A percentile compares a stretch with the other conserved stretches of the same genome.
Evolutionary conservation across 2,797 vertebrate genomes (phyloP).

Genomic region (Anguilla anguilla): DNA sequence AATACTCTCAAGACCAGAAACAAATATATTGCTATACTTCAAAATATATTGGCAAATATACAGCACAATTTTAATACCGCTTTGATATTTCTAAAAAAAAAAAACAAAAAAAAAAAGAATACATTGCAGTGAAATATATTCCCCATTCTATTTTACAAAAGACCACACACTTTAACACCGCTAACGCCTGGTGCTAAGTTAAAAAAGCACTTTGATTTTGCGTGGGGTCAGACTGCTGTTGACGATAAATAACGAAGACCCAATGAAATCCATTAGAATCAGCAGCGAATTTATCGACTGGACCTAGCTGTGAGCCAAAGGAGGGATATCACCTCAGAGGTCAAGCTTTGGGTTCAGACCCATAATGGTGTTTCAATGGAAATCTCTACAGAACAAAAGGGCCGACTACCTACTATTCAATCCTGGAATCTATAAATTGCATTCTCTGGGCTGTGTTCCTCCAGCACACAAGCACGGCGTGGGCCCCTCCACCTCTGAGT

Average conservation of each 20-base stretch:
- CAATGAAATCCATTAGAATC: background rate
- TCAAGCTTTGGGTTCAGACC: constrained; percentile 3
- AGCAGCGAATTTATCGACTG: background rate
- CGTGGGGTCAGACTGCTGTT: background rate
- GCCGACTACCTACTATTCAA: background rate
- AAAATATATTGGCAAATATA: too few species aligned
- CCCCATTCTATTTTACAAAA: too few species aligned
- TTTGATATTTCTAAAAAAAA: too few species aligned
- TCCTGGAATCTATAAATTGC: too few species aligned
- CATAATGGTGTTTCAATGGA: background rate
- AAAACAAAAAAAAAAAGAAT: too few species aligned
- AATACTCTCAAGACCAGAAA: too few species aligned
- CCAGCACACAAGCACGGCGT: background rate
- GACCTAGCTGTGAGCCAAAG: background rate
- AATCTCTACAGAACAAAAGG: background rate
- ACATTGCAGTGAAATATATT: too few species aligned
- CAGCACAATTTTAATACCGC: too few species aligned
- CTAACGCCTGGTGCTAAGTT: background rate
- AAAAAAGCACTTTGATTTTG: constrained; percentile 4
- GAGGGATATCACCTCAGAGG: background rate
- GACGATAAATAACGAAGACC: background rate
- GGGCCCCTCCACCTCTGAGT: background rate
- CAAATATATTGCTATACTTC: too few species aligned
- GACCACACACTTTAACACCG: background rate
- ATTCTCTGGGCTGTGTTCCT: background rate